A percentile compares a stretch with the other conserved stretches of the same genome.
phyloP scores from a whole-genome alignment of 2,888 invertebrate genomes.

The Agonopterix subpropinquella region DNA sequence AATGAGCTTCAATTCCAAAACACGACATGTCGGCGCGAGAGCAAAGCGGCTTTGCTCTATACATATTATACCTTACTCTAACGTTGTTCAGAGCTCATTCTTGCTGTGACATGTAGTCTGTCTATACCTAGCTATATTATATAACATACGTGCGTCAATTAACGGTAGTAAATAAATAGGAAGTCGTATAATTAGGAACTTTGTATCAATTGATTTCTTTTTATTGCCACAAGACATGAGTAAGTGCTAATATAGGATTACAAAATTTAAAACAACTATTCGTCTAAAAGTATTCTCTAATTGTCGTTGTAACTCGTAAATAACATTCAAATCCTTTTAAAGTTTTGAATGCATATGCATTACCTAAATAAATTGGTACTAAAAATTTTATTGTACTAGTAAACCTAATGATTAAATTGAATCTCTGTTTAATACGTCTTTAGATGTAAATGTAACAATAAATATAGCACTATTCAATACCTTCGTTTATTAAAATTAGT shows the following conservation, averaged over 20 bases:
- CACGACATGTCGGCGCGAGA: slow-evolving; percentile 29
- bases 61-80: slow-evolving; percentile 15
- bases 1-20: slow-evolving; percentile 54
- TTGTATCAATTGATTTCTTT: slow-evolving; percentile 13
- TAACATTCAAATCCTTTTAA: no score
- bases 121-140: slow-evolving; percentile 11
- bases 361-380: no score
- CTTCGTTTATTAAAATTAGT: slow-evolving; percentile 21
- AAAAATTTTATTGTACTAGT: no score
- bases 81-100: slow-evolving; percentile 19
- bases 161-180: slow-evolving; percentile 19
- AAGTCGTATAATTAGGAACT: slow-evolving; percentile 20
- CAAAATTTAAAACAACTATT: no score
- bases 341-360: no score
- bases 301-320: no score
- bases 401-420: no score
- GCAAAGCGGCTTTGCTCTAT: slow-evolving; percentile 13
- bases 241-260: no score
- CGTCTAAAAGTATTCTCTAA: no score
- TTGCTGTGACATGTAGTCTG: slow-evolving; percentile 8
- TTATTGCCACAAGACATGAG: no score
- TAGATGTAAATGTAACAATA: slow-evolving; percentile 2
- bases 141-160: slow-evolving; percentile 18
- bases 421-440: no score
- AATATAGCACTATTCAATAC: slow-evolving; percentile 1